Base-by-base conservation (phyloP, 2,888 invertebrate species). In the Xylota sylvarum region DNA sequence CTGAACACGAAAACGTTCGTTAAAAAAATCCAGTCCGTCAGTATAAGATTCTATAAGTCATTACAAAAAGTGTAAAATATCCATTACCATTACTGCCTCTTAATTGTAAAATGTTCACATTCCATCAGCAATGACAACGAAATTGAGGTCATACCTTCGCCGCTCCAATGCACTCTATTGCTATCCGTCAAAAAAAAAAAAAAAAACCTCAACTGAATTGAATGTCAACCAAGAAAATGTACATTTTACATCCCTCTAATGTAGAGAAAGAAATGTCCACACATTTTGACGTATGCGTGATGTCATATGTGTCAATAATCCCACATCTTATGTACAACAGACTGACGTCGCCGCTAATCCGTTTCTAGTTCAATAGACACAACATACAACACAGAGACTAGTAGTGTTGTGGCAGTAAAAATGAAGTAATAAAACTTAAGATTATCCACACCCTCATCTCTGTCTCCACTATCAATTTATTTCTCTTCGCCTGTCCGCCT, bases 281-380 rank as follows among this genome's bases (percentile, higher is more conserved):
- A 35, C 27, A 56, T 27, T 64, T 67, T 73, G 65, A 80, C 80
- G 80, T 80, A 58, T 19, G n/a, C 23, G 62, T 74, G 48, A 56
- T 62, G 69, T 73, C 69, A 69, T 76, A 50, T 69, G 62, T 76
- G 69, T 64, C 81, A 77, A 77, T 58, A 77, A 50, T 82, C 64
- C 50, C 56, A 77, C 74, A 69, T 60, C 35, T 43, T 40, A 70
- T 9, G 23, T 52, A 40, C 37, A 5, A 48, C 70, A 52, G 58
- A 58, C 64, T 50, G 77, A 82, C 64, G 82, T 58, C 64, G 70
- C 77, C 70, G 19, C 56, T 81, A 74, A 67, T 74, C 56, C 73
- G 23, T 62, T 70, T 76, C 64, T 70, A 70, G 70, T 65, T 70
- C 64, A 70, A 76, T 65, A 58, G 69, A 77, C 70, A 67, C 43